Evolutionary conservation across 2,888 invertebrate species (phyloP).

Genomic region (Ephialtes manifestator): DNA sequence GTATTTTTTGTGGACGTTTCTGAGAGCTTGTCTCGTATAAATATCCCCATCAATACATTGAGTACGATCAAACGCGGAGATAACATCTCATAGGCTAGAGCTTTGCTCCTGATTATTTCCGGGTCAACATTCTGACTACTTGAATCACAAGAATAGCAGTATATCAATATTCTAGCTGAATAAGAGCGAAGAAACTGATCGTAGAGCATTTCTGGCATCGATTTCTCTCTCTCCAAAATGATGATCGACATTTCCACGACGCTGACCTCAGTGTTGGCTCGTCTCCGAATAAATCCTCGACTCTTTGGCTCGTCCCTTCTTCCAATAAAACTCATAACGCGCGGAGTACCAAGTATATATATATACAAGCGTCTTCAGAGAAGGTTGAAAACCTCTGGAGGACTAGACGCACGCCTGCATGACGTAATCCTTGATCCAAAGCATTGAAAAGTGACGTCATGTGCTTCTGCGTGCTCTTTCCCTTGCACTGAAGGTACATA

Average conservation of each 20-base stretch:
- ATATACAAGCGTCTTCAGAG: background rate
- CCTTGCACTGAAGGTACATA: background rate
- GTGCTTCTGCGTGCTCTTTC: background rate
- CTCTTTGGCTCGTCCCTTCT: constrained; percentile 25
- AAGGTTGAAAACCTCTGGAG: constrained; percentile 48
- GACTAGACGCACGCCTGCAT: constrained; percentile 27
- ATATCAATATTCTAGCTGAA: constrained; percentile 15
- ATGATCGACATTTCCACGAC: constrained; percentile 33
- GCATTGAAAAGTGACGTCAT: constrained; percentile 38
- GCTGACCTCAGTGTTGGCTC: constrained; percentile 57
- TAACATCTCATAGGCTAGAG: background rate
- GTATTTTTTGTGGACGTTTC: background rate
- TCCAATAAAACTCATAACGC: constrained; percentile 51
- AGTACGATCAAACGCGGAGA: background rate
- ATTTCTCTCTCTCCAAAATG: constrained; percentile 34
- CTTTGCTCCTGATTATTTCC: constrained; percentile 2
- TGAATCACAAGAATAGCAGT: background rate
- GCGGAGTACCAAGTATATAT: background rate
- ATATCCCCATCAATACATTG: background rate
- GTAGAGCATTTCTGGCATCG: constrained; percentile 53
- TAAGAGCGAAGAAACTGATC: constrained; percentile 44
- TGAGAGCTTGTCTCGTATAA: background rate
- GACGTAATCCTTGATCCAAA: constrained; percentile 15
- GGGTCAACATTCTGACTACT: background rate
- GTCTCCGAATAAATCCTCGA: constrained; percentile 16